phyloP scores from a whole-genome alignment of 1,140 invertebrate genomes.

The Dendrolimus punctatus region DNA sequence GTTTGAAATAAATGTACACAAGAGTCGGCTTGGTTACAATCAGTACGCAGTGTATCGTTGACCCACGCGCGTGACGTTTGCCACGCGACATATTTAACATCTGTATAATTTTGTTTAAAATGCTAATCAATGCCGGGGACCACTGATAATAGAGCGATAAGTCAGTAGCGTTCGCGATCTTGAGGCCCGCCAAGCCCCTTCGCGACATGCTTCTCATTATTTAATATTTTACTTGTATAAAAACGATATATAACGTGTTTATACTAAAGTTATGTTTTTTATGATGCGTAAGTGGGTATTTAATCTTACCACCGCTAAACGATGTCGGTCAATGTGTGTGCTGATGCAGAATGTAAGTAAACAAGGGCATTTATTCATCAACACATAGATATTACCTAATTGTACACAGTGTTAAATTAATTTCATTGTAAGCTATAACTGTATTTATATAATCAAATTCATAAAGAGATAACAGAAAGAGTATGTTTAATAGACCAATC shows the following conservation, averaged over 20 bases:
- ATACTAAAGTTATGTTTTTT: slow-evolving; percentile 31
- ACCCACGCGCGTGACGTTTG: slow-evolving; percentile 17
- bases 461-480: no score
- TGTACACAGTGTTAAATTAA: no score
- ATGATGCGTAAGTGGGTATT: slow-evolving; percentile 34
- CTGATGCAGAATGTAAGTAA: slow-evolving; percentile 39
- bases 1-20: no score
- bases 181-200: slow-evolving; percentile 11
- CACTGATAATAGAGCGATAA: slow-evolving; percentile 46
- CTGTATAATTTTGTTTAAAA: slow-evolving; percentile 35
- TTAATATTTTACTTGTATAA: slow-evolving; percentile 7
- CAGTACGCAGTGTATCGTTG: slow-evolving; percentile 3
- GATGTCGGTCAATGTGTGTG: slow-evolving; percentile 25
- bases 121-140: slow-evolving; percentile 39
- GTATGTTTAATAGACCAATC: no score
- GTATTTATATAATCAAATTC: no score
- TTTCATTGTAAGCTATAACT: no score
- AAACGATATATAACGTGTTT: background rate
- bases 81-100: slow-evolving; percentile 21
- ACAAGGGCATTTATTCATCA: background rate
- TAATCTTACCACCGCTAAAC: slow-evolving; percentile 29
- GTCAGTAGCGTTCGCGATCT: slow-evolving; percentile 30
- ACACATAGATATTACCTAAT: background rate
- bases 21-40: background rate
- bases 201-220: slow-evolving; percentile 16